These are phyloP conservation scores for Lepidurus arcticus DNA, from an alignment of 1,140 invertebrate species.

Conservation along the genomic window DNA sequence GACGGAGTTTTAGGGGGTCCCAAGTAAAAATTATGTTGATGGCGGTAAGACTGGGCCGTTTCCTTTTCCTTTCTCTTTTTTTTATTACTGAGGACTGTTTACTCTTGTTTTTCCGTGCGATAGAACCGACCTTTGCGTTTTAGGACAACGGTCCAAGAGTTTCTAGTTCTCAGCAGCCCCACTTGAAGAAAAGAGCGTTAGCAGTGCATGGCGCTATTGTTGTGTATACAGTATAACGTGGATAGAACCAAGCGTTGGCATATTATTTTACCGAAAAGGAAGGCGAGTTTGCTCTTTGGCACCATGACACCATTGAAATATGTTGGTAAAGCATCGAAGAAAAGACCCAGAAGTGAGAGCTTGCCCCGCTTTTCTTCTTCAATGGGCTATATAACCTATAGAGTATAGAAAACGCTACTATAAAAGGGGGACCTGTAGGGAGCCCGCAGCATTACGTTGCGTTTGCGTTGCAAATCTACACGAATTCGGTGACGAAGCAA, in stretches of 20 bases:
- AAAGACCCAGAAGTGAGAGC: background rate
- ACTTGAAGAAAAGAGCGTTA: background rate
- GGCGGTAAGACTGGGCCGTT: background rate
- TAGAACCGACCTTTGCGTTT: background rate
- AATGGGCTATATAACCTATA: background rate
- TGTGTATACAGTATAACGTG: background rate
- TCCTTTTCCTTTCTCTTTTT: background rate
- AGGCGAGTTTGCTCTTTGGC: slow-evolving; percentile 2
- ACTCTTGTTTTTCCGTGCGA: background rate
- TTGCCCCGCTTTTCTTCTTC: background rate
- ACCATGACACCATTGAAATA: slow-evolving; percentile 2
- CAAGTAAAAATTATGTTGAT: slow-evolving; percentile 2
- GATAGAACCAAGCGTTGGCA: background rate
- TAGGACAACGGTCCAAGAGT: background rate
- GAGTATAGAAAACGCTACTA: background rate
- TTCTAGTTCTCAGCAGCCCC: background rate
- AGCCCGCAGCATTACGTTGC: too few species aligned
- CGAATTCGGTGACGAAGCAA: background rate
- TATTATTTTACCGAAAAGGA: background rate
- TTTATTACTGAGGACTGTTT: background rate
- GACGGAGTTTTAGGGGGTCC: background rate
- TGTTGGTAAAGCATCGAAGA: background rate
- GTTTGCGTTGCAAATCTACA: too few species aligned
- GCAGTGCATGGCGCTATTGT: background rate
- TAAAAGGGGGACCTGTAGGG: too few species aligned